Base-by-base conservation (phyloP, 2,888 invertebrate genomes). In the Villa cingulata region DNA sequence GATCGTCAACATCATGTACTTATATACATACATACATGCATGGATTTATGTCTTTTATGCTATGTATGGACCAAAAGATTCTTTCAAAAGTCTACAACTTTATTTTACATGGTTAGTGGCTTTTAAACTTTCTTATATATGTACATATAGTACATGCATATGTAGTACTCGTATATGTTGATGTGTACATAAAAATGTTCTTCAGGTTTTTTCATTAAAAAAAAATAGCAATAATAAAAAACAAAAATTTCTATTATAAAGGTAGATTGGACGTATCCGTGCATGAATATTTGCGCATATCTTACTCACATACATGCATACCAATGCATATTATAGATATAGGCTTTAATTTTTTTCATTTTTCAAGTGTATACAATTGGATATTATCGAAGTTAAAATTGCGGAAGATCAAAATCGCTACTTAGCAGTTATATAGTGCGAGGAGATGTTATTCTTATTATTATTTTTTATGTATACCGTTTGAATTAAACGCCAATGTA, bases 401-500 rank as follows among this genome's bases (percentile, higher is more conserved):
- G 41, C 46, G 46, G 46, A 46, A 46, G 46, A 46, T 46, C 41
- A 46, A 41, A 46, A 46, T 41, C 46, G 41, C 34, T 46, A 17
- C 36, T 41, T 36, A 46, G 46, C 34, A 34, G 40, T 41, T 41
- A 40, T 23, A 41, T 41, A 16, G 18, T 32, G 29, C 29, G 29
- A 32, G 29, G 12, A 46, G 34, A 46, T 45, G 39, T 45, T 45
- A 32, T 32, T 45, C 41, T 37, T n/a, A n/a, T n/a, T n/a, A n/a
- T n/a, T n/a, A n/a, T n/a, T n/a, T n/a, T n/a, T n/a, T n/a, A n/a
- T 44, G 38, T 46, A 41, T 46, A 46, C 46, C 46, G 46, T 46
- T 46, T 46, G 29, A 32, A 32, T 32, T 32, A 46, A 46, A 46
- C 41, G 46, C 41, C 46, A 46, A 32, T 39, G 15, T 9, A 27